Evolutionary conservation across 2,888 invertebrate genomes (phyloP), one percentile per base, ranked within the genome.

Genomic region (Andrena hattorfiana): DNA sequence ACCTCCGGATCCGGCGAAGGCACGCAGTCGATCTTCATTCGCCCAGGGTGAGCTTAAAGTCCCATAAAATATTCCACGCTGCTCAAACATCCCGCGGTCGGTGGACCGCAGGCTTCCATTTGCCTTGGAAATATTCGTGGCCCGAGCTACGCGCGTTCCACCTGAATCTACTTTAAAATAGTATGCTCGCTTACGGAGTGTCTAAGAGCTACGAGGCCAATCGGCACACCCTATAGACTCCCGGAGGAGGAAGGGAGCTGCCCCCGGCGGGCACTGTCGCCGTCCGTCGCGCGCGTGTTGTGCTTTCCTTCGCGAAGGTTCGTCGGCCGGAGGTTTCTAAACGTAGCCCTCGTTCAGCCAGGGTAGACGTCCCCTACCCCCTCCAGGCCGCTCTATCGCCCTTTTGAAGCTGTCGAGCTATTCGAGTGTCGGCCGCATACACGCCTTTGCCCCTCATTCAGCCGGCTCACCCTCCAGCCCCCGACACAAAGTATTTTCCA

Each of bases 401-500:
- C 86, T 83, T 85, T 85, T 85, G 83, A 85, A 85, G 86, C 73
- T 30, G 71, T 60, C 79, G 28, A 59, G 83, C 84, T 87, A 79
- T 84, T 81, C 77, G 79, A 84, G 87, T 77, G 84, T 87, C 84
- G 77, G 76, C 78, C 71, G 87, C 71, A 70, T 84, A 84, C 84
- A 77, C 73, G 81, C 81, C 81, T 79, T 81, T 83, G 76, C 63
- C 83, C 77, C 73, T 77, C 81, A 77, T 83, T 83, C 83, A 83
- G 70, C 42, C 68, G 73, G 72, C 81, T 83, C 60, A 83, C 83
- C 82, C 82, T 76, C 76, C 62, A 59, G 63, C 63, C 23, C 76
- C 70, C 83, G 83, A 35, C 83, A 83, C 83, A 83, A 83, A 83
- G 83, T 82, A 82, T 82, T 82, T 83, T 83, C 83, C 83, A 77